Evolutionary conservation across 2,113 vertebrate genomes (phyloP), one percentile per base, ranked within the genome.

Genomic region (Gavia stellata): DNA sequence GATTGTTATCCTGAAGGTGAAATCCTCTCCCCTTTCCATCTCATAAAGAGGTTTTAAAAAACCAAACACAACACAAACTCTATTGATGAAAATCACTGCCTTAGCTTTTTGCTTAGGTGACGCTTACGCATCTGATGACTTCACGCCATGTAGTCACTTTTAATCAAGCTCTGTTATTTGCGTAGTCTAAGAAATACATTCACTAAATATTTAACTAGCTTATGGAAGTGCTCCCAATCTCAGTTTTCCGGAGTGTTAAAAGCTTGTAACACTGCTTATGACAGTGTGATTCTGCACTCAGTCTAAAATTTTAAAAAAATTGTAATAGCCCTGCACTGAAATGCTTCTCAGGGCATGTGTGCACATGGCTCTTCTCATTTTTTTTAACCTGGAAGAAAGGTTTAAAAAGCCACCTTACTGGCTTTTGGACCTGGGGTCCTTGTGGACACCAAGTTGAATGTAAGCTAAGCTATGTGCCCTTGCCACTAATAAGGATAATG

Each of bases 101-200:
- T n/a, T 9, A 12, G 25, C 21, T 59, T 83, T 80, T 72, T 68
- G 33, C 33, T 73, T 25, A 45, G 33, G 38, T 63, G 66, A 53
- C 44, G 63, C 17, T 33, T 33, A 10, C 3, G 4, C 14, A 68
- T 38, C 28, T 1, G 0, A 1, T n/a, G 26, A 55, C 61, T 50
- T 81, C 40, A 33, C 25, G 61, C 24, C 9, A 18, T 6, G 17
- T 1, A 72, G 25, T 63, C 63, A 49, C 28, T 88, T 53, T 28
- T 63, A 65, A n/a, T 42, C 33, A 77, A 58, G 25, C 53, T 50
- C 14, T 7, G 11, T 5, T 73, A 50, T 21, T 73, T 71, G 36
- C 65, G 45, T 38, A 7, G 4, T 24, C 14, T 52, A 55, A 79
- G 56, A 23, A 24, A 28, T 10, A 7, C 1, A 28, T 12, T 56